Base-by-base conservation (phyloP, 92 coral and sea anemone genomes). In the Actinostola sp. region DNA sequence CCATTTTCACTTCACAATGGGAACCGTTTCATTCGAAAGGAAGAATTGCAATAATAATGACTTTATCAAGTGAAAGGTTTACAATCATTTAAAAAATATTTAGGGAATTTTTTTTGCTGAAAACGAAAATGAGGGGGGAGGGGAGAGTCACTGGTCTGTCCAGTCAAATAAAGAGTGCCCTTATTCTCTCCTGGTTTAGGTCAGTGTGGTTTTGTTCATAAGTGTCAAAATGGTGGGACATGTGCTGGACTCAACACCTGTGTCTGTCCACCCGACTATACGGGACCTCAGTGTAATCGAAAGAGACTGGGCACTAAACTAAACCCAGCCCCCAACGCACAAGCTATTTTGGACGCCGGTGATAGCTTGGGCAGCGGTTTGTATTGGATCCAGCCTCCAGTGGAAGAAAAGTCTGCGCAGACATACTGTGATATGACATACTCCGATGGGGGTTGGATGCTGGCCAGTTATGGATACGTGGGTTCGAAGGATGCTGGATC, bases 331-430 rank as follows among this genome's bases (percentile, higher is more conserved):
- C 87, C 85, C 31, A 92, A 78, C 73, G 97, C 97, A 1, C 85
- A 89, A 60, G 97, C 93, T 7, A 92, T 92, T 32, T 59, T 92
- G 4, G 86, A 89, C 48, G 92, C 89, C 63, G 95, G 95, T 43
- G 88, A 89, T 61, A 89, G 89, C 43, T 23, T 41, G 72, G 90
- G 89, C 79, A 92, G 92, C 83, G 95, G 95, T 45, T 70, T 92
- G 82, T 92, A 92, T 78, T 92, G 97, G 97, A 92, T 92, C 81
- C 85, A 89, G 81, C 96, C 97, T 35, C 92, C 79, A 0, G 96
- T 92, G 7, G 97, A 92, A 50, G 54, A 77, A 24, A 42, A 55
- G 20, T 57, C 97, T 16, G 92, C 97, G 10, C 76, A 77, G 48
- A 92, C 97, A 9, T 89, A 79, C 79, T 89, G 97, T 57, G 97